These are phyloP conservation scores for Alentia gelatinosa DNA, from an alignment of 2,888 invertebrate genomes.

Conservation along the genomic window DNA sequence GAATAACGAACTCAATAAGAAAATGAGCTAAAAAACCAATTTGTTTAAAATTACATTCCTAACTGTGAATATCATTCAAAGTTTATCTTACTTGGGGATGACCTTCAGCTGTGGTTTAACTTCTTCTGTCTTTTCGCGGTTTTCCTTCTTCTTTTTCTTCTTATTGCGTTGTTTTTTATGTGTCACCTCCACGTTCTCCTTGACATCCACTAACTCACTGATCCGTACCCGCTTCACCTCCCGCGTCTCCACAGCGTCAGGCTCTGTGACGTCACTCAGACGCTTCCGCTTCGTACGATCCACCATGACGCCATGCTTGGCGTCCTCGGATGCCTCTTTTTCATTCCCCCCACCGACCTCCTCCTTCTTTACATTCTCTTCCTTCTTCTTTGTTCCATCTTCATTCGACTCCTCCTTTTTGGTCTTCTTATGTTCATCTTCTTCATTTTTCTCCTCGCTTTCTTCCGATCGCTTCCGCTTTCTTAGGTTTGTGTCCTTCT, in stretches of 20 bases:
- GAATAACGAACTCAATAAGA: too few species aligned
- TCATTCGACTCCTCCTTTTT: background rate
- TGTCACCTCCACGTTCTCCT: conserved; percentile 37
- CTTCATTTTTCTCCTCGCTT: background rate
- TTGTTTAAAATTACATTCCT: too few species aligned
- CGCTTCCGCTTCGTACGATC: conserved; percentile 39
- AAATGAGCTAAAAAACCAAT: too few species aligned
- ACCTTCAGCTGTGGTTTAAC: conserved; percentile 61
- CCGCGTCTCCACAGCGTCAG: conserved; percentile 9
- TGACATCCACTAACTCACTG: conserved; percentile 56
- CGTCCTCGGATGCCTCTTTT: background rate
- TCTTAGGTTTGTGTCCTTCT: background rate
- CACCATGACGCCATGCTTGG: background rate
- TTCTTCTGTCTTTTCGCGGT: conserved; percentile 47
- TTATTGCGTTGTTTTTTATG: conserved; percentile 35
- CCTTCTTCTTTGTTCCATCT: background rate
- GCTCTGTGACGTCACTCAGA: background rate
- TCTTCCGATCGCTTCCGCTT: conserved; percentile 33
- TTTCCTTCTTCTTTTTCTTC: conserved; percentile 56
- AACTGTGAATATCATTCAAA: too few species aligned
- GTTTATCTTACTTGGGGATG: conserved; percentile 65
- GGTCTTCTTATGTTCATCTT: background rate
- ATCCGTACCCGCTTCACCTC: conserved; percentile 58
- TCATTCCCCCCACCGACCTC: background rate
- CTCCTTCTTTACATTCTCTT: background rate